These are phyloP conservation scores for Silurus glanis DNA, from an alignment of 2,113 vertebrate species.

Conservation along the genomic window DNA sequence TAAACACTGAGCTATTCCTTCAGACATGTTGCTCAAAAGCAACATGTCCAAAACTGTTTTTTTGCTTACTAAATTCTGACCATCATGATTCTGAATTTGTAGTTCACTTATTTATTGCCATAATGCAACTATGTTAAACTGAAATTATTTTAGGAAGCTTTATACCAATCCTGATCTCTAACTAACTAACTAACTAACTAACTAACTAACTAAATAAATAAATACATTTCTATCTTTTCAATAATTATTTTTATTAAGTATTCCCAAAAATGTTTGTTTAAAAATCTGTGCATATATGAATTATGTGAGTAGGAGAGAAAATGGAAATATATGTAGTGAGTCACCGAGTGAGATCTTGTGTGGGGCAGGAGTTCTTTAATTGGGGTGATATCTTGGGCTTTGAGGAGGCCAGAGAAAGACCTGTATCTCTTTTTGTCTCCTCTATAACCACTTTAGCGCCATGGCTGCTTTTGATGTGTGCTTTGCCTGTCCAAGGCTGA, in stretches of 20 bases:
- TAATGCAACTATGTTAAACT: background rate
- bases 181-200: too few relatives aligned
- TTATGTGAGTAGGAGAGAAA: background rate
- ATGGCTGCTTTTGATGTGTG: conserved; percentile 80
- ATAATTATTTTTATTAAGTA: background rate
- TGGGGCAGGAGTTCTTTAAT: conserved; percentile 77
- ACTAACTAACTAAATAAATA: too few relatives aligned
- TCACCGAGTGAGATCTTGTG: conserved; percentile 65
- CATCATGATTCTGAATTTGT: background rate
- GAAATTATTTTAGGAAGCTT: background rate
- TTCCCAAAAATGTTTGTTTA: background rate
- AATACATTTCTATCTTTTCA: background rate
- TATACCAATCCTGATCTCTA: background rate
- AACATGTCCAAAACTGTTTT: background rate
- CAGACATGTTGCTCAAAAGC: background rate
- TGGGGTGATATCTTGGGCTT: conserved; percentile 77
- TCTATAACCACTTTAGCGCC: conserved; percentile 75
- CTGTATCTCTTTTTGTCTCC: conserved; percentile 72
- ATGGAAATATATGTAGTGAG: background rate
- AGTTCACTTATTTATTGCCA: background rate
- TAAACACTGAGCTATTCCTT: too few relatives aligned
- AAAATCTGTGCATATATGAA: background rate
- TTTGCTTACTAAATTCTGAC: background rate
- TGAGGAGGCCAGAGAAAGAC: conserved; percentile 68
- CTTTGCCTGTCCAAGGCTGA: conserved; percentile 76